Evolutionary conservation across 1,140 invertebrate genomes (phyloP), one percentile per base, ranked within the genome.

Genomic region (Scaptomyza pallida): DNA sequence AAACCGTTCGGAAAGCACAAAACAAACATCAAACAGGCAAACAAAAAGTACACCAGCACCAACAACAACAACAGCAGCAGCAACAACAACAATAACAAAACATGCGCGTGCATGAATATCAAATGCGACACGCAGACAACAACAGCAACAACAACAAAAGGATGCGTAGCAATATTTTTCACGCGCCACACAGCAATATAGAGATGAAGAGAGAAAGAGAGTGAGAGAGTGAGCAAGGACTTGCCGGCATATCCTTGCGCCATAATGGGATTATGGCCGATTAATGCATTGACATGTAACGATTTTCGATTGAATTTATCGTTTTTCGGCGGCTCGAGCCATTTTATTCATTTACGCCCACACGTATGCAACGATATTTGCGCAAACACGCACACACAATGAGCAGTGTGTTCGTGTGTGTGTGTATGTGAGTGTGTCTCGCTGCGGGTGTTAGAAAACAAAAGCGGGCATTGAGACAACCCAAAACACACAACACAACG

Each of bases 261-360:
- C 89, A 89, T 90, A 90, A 90, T 90, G 89, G 89, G 89, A 90
- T 90, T 90, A 90, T 90, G 85, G 78, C 74, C 89, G 89, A 90
- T 90, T 90, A 90, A 90, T 88, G 89, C 89, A 90, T 90, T 90
- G 89, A 90, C 89, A 90, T 90, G 89, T 88, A 90, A 90, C 89
- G 89, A 90, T 90, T 90, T 90, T 89, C 89, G 86, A 90, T 90
- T 90, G 89, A 90, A 90, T 90, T 89, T 89, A 88, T 88, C 83
- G 83, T 89, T 88, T 88, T 88, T 88, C 78, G 82, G 71, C 67
- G 78, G 75, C 82, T 85, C 82, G 81, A 81, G 82, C 74, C 81
- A 85, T 88, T 88, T 88, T 88, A 88, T 88, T 88, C 82, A 88
- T 88, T 88, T 88, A 76, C 82, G 82, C 81, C 80, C 80, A 85